Base-by-base conservation (phyloP, 2,113 vertebrate species). In the Dinomys branickii region DNA sequence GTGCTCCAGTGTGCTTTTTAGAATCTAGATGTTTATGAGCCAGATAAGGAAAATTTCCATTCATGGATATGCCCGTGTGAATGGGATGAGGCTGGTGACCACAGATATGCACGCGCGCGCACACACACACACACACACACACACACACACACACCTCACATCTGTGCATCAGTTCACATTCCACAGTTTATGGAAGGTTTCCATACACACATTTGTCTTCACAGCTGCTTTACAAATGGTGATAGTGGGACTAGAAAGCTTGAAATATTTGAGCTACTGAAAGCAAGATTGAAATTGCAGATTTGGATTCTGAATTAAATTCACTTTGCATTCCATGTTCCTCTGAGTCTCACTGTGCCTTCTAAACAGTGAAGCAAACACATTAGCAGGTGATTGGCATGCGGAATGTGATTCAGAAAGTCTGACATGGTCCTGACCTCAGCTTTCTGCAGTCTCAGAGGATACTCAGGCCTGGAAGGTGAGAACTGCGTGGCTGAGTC, bases 171-270 rank as follows among this genome's bases (percentile, higher is more conserved):
- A 56, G 35, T 41, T 90, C 88, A 0, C 86, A 7, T 19, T 78
- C 58, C 90, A 20, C 58, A 85, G 47, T 82, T 94, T 82, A 78
- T n/a, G 61, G 69, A 92, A 94, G 85, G n/a, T 61, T 85, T 86
- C 24, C 59, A 26, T 80, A 17, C 5, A 44, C n/a, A 56, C n/a
- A 38, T 71, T 78, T 81, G n/a, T 86, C 85, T 85, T 47, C 50
- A 77, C 71, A 75, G 73, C 73, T 90, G 44, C 93, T 95, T 94
- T 83, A 13, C 80, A 91, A 86, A 71, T 54, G 94, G 59, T 91
- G 28, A 91, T 54, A 50, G 13, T 16, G 30, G 71, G 44, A 61
- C 83, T 87, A 0, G 61, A 92, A 33, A 91, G 73, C 75, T 83
- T 58, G 86, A 75, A 81, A 28, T 69, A 26, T 54, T 69, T 75